A percentile compares a stretch with the other conserved stretches of the same genome.
These are phyloP conservation scores for Himantopus leucocephalus DNA, from an alignment of 2,113 vertebrate genomes.

Conservation along the genomic window DNA sequence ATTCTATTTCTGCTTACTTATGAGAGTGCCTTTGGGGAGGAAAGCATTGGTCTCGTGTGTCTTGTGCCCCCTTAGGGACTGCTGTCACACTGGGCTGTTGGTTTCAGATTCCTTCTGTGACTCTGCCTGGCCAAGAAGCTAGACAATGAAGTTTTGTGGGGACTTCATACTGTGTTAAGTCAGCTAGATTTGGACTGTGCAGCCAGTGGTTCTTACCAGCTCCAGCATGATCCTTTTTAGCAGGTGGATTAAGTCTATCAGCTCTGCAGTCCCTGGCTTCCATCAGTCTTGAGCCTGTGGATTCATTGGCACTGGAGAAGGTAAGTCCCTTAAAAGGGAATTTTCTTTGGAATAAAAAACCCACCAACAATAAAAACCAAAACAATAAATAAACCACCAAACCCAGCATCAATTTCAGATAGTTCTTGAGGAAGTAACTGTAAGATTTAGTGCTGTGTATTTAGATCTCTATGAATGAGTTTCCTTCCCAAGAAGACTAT, in stretches of 20 bases:
- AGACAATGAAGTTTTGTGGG: not conserved
- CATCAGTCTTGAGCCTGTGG: slow-evolving; percentile 51
- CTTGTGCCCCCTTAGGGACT: not conserved
- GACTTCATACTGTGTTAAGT: not conserved
- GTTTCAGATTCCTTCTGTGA: not conserved
- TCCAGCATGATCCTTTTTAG: slow-evolving; percentile 70
- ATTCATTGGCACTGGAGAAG: slow-evolving; percentile 57
- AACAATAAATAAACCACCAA: not conserved
- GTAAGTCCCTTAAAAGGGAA: slow-evolving; percentile 67
- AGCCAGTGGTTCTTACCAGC: slow-evolving; percentile 58
- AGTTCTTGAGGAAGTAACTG: not conserved
- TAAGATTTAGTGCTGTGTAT: not conserved
- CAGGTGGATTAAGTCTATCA: slow-evolving; percentile 68
- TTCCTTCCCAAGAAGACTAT: not conserved
- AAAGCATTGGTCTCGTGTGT: not conserved
- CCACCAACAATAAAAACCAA: not conserved
- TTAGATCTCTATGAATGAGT: not conserved
- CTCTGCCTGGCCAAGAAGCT: not conserved
- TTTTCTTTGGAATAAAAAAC: slow-evolving; percentile 51
- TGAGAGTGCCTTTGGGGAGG: not conserved
- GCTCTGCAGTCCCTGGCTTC: slow-evolving; percentile 57
- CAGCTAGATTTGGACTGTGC: slow-evolving; percentile 17
- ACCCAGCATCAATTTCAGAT: not conserved
- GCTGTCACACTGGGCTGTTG: not conserved
- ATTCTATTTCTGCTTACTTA: not conserved